Evolutionary conservation across 37 sponge, comb jelly and placozoan genomes (phyloP), one percentile per base, ranked within the genome.

Genomic region (Chondrilla cf. caribensis): DNA sequence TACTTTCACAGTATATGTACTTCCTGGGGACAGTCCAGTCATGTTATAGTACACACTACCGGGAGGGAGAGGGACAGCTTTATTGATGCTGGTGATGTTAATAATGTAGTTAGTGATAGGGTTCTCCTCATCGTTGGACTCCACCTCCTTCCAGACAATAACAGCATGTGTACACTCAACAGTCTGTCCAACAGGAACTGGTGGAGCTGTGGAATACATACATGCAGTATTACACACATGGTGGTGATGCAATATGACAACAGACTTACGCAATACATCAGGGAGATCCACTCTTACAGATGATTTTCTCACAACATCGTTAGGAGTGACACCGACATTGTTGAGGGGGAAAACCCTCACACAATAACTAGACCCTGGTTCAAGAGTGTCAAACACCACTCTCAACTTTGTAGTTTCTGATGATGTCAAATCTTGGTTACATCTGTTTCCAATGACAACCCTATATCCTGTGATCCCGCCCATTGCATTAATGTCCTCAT

Each of bases 61-160:
- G 11, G 51, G 51, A 47, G 51, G 51, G 11, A 47, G 51, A 47
- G 51, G 6, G 51, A 47, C 11, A 14, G 51, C 9, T 47, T 47
- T 11, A 11, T 47, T 11, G 51, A 6, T 47, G 51, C 51, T 47
- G 11, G 9, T 47, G 51, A 14, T 47, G 51, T 47, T 47, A 47
- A 67, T 6, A 32, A 67, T 67, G 68, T 67, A 67, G 15, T 67
- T 6, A 67, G 68, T 67, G 17, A 67, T 33, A 67, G 68, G 68
- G 68, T 67, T 67, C 2, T 67, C 68, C 68, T 67, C 68, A 67
- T 67, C 68, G 17, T 2, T 33, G 29, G 68, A 67, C 68, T 67
- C 68, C 26, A 67, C 68, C 68, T 67, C 4, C 35, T 29, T 2
- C 68, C 68, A 67, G 17, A 28, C 29, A 7, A 67, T 33, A 3